These are phyloP conservation scores for Pangasius krempfi DNA, from an alignment of 2,797 vertebrate genomes.

Conservation along the genomic window DNA sequence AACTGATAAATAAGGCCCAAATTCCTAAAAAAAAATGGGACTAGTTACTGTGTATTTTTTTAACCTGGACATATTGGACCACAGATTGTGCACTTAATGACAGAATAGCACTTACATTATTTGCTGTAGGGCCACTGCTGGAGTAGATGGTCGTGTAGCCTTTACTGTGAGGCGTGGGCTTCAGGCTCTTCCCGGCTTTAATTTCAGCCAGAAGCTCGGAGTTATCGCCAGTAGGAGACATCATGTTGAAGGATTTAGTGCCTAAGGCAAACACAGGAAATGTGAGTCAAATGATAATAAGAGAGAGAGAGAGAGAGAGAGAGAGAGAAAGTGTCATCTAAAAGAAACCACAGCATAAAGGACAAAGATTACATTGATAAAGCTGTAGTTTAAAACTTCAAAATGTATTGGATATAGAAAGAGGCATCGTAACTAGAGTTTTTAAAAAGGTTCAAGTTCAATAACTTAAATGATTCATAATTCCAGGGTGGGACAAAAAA, in stretches of 20 bases:
- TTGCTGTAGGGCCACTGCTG: constrained; percentile 78
- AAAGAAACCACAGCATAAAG: constrained; percentile 5
- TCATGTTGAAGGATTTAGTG: constrained; percentile 99
- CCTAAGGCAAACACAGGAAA: constrained; percentile 74
- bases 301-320: constrained; percentile 53
- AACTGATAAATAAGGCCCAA: not conserved
- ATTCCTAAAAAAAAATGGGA: not conserved
- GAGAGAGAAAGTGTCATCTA: not conserved
- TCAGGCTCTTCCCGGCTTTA: constrained; percentile 95
- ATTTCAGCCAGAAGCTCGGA: constrained; percentile 97
- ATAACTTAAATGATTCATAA: not conserved
- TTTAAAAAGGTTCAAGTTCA: not conserved
- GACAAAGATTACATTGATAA: not conserved
- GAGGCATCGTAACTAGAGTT: not conserved
- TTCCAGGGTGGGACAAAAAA: not conserved
- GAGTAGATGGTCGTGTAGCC: constrained; percentile 92
- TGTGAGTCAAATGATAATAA: constrained; percentile 64
- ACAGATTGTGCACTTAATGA: no score
- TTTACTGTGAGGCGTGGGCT: constrained; percentile 94
- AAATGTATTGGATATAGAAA: not conserved
- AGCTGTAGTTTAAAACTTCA: not conserved
- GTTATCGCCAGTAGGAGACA: constrained; percentile 97
- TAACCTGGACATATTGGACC: not conserved
- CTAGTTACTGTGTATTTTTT: no score
- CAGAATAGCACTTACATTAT: constrained; percentile 68